phyloP scores from a whole-genome alignment of 2,113 vertebrate species.

The Ginglymostoma cirratum region DNA sequence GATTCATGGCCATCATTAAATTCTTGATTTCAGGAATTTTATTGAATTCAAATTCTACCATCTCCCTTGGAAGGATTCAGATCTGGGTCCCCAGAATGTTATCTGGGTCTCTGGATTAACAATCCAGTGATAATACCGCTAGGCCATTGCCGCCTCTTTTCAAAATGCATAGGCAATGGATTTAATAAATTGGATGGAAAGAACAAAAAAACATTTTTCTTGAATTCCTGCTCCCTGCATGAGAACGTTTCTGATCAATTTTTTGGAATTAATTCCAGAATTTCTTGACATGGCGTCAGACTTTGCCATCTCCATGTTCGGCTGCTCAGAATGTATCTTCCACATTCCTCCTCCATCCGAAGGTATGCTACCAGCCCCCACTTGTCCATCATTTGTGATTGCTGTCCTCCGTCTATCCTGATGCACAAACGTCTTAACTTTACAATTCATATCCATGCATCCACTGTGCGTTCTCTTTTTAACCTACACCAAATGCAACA shows the following conservation, averaged over 20 bases:
- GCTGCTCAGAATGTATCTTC: background rate
- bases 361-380: background rate
- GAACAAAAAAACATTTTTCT: background rate
- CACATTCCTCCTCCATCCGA: background rate
- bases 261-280: background rate
- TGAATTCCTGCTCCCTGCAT: background rate
- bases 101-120: too few relatives aligned
- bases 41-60: too few relatives aligned
- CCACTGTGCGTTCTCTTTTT: background rate
- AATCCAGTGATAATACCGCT: too few relatives aligned
- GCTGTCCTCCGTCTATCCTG: background rate
- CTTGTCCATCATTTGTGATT: background rate
- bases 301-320: background rate
- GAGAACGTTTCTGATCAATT: background rate
- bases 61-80: too few relatives aligned
- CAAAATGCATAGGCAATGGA: too few relatives aligned
- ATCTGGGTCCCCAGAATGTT: too few relatives aligned
- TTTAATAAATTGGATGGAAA: background rate
- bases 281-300: background rate
- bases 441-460: background rate
- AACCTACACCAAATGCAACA: background rate
- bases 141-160: too few relatives aligned
- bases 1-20: too few relatives aligned
- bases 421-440: background rate
- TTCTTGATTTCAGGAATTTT: too few relatives aligned